Base-by-base conservation (phyloP, 2,888 invertebrate genomes). In the Kryphioiulus occultus region DNA sequence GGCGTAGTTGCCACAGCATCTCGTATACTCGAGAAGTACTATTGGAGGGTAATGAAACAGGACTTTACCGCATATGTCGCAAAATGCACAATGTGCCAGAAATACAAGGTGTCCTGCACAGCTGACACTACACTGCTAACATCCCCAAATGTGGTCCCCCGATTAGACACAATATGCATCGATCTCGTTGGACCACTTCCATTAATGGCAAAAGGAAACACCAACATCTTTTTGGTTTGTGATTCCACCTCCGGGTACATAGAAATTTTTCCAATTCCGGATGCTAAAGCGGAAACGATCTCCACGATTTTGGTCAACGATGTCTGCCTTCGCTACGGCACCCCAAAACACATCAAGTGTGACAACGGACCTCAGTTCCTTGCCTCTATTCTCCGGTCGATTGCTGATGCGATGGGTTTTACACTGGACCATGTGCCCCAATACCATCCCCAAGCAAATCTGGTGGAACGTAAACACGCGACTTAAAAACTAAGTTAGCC, bases 401-500 rank as follows among this genome's bases (percentile, higher is more conserved):
- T 26, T 22, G 15, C 26, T 0, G 5, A 68, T 35, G 9, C 22
- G 1, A 39, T 87, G n/a, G 85, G 86, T 9, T 68, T 87, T 22
- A 15, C 26, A 15, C 35, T 88, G 26, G 17, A 9, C 22, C 68
- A 39, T 17, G 84, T 47, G 15, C 83, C 88, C 7, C 19, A 84
- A 15, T 89, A 88, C 22, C 85, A 87, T 53, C 88, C 86, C 0
- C 78, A 87, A 35, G 88, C 85, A 17, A 88, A 89, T 19, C 89
- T 88, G 7, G 87, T 88, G 1, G 17, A 85, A 15, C 4, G 86
- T 0, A 15, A 15, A 4, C 42, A 85, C 10, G 86, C 3, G 86
- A 85, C n/a, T 7, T 85, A 7, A 85, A 85, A 26, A 85, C 87
- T 22, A 84, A 22, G 19, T 47, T 89, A 3, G 87, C 87, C 19